phyloP scores from a whole-genome alignment of 2,888 invertebrate genomes.

The Balanococcus diminutus region DNA sequence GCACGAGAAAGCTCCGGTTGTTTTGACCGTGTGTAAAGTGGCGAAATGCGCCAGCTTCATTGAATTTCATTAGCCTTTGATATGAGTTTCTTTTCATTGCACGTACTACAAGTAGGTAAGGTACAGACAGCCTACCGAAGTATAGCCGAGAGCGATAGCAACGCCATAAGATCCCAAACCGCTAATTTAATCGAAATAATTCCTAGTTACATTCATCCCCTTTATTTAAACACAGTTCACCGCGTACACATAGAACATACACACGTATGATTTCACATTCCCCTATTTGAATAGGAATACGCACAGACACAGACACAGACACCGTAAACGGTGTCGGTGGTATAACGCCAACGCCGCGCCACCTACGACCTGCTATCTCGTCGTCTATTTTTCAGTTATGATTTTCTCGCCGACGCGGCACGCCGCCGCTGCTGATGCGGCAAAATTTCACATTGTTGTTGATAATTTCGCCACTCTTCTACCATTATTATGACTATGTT shows the following conservation, averaged over 20 bases:
- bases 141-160: not conserved
- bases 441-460: not conserved
- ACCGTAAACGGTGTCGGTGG: not conserved
- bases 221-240: conserved; percentile 4
- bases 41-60: not conserved
- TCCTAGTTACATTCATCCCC: not conserved
- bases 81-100: not conserved
- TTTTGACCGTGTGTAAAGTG: not conserved
- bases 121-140: no score
- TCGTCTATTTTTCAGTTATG: conserved; percentile 4
- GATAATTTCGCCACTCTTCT: not conserved
- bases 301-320: no score
- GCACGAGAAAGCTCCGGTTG: not conserved
- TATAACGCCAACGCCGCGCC: not conserved
- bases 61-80: not conserved
- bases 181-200: conserved; percentile 16
- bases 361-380: conserved; percentile 1
- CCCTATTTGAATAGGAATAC: conserved; percentile 8
- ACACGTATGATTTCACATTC: conserved; percentile 6
- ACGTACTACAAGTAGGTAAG: no score
- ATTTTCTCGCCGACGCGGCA: not conserved
- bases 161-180: not conserved
- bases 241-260: not conserved
- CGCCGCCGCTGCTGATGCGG: not conserved
- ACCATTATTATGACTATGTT: not conserved